Evolutionary conservation across 2,113 vertebrate species (phyloP).

Genomic region (Eurypyga helias): DNA sequence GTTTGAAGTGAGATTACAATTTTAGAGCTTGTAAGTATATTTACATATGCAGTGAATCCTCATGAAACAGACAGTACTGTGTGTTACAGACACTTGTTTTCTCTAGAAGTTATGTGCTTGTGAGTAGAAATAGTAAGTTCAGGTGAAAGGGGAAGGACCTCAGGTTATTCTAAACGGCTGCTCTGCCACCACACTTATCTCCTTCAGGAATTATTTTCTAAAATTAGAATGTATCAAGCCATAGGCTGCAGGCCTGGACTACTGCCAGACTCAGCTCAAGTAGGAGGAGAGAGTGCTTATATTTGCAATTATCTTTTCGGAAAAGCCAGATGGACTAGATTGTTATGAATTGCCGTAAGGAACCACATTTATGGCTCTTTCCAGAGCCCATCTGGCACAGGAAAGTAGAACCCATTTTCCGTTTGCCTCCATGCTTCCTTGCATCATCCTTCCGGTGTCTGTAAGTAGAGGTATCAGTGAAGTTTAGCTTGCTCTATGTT

Average conservation of each 20-base stretch:
- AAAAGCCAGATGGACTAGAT: constrained; percentile 58
- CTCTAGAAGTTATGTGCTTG: background rate
- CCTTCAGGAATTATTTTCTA: constrained; percentile 53
- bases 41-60: background rate
- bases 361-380: constrained; percentile 37
- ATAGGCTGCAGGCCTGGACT: constrained; percentile 44
- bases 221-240: constrained; percentile 39
- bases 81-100: background rate
- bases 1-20: background rate
- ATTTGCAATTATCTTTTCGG: constrained; percentile 61
- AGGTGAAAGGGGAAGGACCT: background rate
- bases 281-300: constrained; percentile 38
- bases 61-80: background rate
- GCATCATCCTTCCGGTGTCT: background rate
- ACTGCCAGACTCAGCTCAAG: constrained; percentile 29
- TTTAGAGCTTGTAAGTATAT: background rate
- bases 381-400: constrained; percentile 41
- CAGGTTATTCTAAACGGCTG: background rate
- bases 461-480: background rate
- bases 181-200: background rate
- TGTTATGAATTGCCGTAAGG: constrained; percentile 54
- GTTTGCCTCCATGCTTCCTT: background rate
- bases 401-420: constrained; percentile 12
- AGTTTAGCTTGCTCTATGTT: background rate
- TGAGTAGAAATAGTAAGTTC: background rate